phyloP scores from a whole-genome alignment of 2,888 invertebrate species.

The Cephalotes varians region DNA sequence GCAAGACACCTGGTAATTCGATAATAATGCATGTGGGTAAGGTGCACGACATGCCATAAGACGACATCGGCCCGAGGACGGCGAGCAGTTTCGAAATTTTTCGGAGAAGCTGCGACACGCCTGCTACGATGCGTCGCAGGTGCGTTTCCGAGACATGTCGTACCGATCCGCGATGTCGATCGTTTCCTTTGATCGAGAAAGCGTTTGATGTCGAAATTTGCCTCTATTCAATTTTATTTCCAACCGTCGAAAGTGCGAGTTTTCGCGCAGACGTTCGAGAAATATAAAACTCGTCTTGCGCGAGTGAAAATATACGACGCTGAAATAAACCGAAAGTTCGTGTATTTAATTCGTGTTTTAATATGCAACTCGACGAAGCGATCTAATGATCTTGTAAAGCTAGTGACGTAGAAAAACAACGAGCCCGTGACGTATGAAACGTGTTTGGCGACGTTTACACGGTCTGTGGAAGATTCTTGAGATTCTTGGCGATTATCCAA shows the following conservation, averaged over 20 bases:
- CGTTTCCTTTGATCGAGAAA: conserved; percentile 32
- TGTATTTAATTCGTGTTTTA: neutral
- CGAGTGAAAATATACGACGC: neutral
- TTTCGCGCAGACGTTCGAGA: neutral
- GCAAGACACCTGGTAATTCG: conserved; percentile 76
- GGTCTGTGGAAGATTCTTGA: conserved; percentile 64
- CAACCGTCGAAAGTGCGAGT: neutral
- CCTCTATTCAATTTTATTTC: neutral
- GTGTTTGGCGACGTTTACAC: conserved; percentile 54
- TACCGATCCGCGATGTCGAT: neutral
- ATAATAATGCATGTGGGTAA: conserved; percentile 72
- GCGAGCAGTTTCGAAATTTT: conserved; percentile 64
- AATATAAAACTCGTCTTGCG: neutral
- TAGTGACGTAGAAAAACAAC: conserved; percentile 44
- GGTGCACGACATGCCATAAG: conserved; percentile 40
- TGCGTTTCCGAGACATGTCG: conserved; percentile 25
- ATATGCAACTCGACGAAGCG: conserved; percentile 10
- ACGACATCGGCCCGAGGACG: conserved; percentile 49
- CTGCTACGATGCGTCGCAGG: conserved; percentile 25
- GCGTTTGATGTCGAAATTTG: conserved; percentile 19
- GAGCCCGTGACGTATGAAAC: conserved; percentile 58
- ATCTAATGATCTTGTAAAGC: conserved; percentile 25
- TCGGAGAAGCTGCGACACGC: conserved; percentile 30
- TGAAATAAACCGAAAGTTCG: neutral
- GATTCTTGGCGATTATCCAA: conserved; percentile 72